phyloP scores from a whole-genome alignment of 2,113 vertebrate genomes.

The Glaucidium brasilianum region DNA sequence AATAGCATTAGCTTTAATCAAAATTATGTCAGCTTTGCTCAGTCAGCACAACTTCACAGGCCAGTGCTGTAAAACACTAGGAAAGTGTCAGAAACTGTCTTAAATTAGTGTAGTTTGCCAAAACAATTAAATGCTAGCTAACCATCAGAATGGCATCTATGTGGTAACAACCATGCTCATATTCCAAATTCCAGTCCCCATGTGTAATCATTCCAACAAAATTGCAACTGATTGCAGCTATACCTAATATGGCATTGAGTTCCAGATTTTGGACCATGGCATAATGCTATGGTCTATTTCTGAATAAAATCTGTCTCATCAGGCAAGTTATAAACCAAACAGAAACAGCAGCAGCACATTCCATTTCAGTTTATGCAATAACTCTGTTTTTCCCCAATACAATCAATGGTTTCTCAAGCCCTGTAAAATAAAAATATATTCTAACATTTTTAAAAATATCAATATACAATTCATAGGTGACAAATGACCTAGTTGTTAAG shows the following conservation, averaged over 20 bases:
- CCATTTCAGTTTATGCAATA: not conserved
- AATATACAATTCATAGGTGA: not conserved
- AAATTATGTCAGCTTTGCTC: not conserved
- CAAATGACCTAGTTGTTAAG: not conserved
- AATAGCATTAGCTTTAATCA: not conserved
- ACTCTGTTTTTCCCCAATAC: not conserved
- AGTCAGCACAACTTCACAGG: not conserved
- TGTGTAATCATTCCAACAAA: conserved; percentile 19
- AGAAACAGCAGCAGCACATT: not conserved
- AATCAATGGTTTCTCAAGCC: not conserved
- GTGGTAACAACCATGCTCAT: not conserved
- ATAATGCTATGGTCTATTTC: conserved; percentile 27
- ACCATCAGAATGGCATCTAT: not conserved
- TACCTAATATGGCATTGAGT: conserved; percentile 53
- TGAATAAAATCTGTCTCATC: not conserved
- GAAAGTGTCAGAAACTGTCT: not conserved
- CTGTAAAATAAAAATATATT: not conserved
- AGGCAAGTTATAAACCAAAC: conserved; percentile 6
- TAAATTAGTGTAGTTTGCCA: not conserved
- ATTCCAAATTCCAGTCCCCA: conserved; percentile 15
- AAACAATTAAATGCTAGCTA: not conserved
- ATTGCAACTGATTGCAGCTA: not conserved
- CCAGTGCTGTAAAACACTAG: not conserved
- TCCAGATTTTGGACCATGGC: not conserved
- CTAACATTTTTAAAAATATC: not conserved